Conservation (phyloP, 2,888 invertebrate genomes). For the Smittia sp. region DNA sequence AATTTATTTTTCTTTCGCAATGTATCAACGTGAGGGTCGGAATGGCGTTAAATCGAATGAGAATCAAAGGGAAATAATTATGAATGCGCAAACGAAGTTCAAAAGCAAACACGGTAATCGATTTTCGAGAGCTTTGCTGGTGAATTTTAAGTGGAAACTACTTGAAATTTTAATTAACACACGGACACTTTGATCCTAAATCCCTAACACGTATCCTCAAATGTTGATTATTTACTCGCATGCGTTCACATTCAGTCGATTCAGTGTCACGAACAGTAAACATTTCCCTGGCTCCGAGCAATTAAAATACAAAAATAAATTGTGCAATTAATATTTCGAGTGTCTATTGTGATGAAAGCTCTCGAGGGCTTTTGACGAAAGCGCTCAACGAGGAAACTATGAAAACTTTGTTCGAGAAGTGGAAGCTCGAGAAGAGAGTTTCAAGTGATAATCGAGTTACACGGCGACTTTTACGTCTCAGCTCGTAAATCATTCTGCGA, state of each 20-base stretch:
- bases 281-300: not conserved
- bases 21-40: not conserved
- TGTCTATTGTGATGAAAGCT: not conserved
- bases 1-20: slow-evolving; percentile 14
- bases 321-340: not conserved
- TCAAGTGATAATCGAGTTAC: slow-evolving; percentile 36
- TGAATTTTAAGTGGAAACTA: not conserved
- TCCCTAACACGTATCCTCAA: not conserved
- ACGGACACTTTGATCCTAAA: not conserved
- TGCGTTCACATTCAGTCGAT: not conserved
- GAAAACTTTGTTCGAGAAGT: not conserved
- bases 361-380: not conserved
- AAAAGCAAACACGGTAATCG: not conserved
- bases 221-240: not conserved
- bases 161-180: not conserved
- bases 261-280: not conserved
- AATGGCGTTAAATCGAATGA: slow-evolving; percentile 14
- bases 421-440: not conserved
- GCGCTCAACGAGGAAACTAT: not conserved
- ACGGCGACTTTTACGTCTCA: slow-evolving; percentile 27
- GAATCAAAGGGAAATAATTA: slow-evolving; percentile 19
- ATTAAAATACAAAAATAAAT: not conserved
- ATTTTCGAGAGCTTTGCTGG: not conserved
- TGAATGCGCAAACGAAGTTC: not conserved
- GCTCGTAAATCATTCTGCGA: slow-evolving; percentile 24